Evolutionary conservation across 2,113 vertebrate species (phyloP).

Genomic region (Centropristis striata): DNA sequence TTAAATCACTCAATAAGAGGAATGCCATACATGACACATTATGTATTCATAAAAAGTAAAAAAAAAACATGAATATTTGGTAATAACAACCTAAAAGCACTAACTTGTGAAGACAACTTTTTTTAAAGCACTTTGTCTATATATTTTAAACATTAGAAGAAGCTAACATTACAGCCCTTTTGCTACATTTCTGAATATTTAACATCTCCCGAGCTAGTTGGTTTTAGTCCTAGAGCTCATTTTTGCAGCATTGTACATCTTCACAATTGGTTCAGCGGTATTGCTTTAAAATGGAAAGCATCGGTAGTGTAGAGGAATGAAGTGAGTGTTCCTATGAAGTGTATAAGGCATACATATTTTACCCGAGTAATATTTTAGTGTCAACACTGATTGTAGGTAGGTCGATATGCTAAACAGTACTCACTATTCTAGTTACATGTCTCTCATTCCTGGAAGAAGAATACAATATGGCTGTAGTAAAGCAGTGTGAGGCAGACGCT

Average conservation of each 20-base stretch:
- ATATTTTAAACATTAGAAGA: slow-evolving; percentile 20
- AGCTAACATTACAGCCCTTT: slow-evolving; percentile 44
- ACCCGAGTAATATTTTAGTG: slow-evolving; percentile 43
- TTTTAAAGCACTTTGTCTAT: slow-evolving; percentile 22
- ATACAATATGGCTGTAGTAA: slow-evolving; percentile 56
- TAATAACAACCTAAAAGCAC: slow-evolving; percentile 58
- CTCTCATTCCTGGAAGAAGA: slow-evolving; percentile 18
- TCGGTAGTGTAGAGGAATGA: slow-evolving; percentile 41
- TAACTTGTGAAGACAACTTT: not conserved
- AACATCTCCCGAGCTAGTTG: slow-evolving; percentile 2
- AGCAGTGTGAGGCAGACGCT: slow-evolving; percentile 31
- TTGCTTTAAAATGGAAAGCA: slow-evolving; percentile 40
- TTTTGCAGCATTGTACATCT: slow-evolving; percentile 11
- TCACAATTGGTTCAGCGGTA: slow-evolving; percentile 24
- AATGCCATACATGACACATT: slow-evolving; percentile 44
- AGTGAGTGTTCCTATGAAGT: slow-evolving; percentile 45
- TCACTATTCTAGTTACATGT: slow-evolving; percentile 43
- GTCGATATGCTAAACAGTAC: slow-evolving; percentile 34
- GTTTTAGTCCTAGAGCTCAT: slow-evolving; percentile 13
- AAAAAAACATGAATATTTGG: slow-evolving; percentile 53
- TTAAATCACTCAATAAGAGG: slow-evolving; percentile 27
- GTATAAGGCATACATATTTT: slow-evolving; percentile 60
- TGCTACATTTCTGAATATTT: slow-evolving; percentile 29
- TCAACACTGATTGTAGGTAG: slow-evolving; percentile 55
- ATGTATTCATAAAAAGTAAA: not conserved